Evolutionary conservation across 2,888 invertebrate species (phyloP).

Genomic region (Agriopis leucophaearia): DNA sequence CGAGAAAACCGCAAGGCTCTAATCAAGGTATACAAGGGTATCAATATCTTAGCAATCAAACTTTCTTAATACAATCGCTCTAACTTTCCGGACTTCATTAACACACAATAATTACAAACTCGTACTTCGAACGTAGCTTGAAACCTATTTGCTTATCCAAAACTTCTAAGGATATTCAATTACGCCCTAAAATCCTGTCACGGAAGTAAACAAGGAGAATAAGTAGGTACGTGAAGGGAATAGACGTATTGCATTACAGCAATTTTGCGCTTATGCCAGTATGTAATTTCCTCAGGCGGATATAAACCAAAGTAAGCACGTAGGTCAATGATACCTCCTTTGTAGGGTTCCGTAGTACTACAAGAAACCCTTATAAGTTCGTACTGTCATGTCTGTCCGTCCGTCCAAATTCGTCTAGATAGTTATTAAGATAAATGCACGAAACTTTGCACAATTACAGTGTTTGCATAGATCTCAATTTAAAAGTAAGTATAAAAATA

Average conservation of each 20-base stretch:
- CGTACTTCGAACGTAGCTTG: constrained; percentile 1
- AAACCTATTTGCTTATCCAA: constrained; percentile 6
- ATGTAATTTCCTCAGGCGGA: constrained; percentile 29
- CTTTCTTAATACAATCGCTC: constrained; percentile 26
- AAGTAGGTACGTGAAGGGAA: constrained; percentile 1
- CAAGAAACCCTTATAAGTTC: too few relatives aligned
- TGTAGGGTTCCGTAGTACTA: too few relatives aligned
- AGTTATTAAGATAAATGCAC: too few relatives aligned
- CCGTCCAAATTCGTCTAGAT: too few relatives aligned
- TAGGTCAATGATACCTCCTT: too few relatives aligned
- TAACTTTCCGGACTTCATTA: constrained; percentile 17
- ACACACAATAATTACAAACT: constrained; percentile 2
- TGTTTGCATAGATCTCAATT: too few relatives aligned
- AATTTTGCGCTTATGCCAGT: constrained; percentile 25
- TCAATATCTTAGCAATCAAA: constrained; percentile 22
- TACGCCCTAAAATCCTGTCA: constrained; percentile 26
- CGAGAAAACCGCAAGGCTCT: constrained; percentile 8
- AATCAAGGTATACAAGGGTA: constrained; percentile 9
- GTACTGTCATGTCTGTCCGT: too few relatives aligned
- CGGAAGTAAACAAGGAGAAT: constrained; percentile 33
- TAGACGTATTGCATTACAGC: constrained; percentile 13
- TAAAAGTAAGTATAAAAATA: too few relatives aligned
- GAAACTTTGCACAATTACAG: too few relatives aligned
- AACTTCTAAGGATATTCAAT: constrained; percentile 27
- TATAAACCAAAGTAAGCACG: constrained; percentile 20